Percentiles rank a stretch among this genome's conserved stretches.
phyloP scores from a whole-genome alignment of 2,888 invertebrate species.

The Ceramica pisi region DNA sequence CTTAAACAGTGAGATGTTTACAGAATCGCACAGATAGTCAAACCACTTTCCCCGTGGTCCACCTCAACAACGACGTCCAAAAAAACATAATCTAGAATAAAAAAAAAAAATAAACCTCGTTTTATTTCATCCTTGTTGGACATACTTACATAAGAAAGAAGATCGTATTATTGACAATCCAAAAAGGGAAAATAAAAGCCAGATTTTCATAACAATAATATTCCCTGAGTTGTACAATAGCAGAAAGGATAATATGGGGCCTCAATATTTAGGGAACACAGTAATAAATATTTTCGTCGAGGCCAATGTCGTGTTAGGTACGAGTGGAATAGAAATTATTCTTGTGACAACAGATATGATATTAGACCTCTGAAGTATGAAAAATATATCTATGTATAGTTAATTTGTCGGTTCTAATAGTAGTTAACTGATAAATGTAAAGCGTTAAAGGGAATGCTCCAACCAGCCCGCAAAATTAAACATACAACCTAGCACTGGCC shows the following conservation, averaged over 20 bases:
- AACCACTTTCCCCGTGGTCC: too few species aligned
- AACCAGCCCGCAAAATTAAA: too few species aligned
- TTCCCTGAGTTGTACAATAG: slow-evolving; percentile 11
- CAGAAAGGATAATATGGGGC: slow-evolving; percentile 22
- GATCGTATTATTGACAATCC: background rate
- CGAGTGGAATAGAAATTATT: slow-evolving; percentile 17
- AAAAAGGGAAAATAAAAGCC: slow-evolving; percentile 17
- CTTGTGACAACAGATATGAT: slow-evolving; percentile 15
- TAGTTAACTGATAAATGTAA: too few species aligned
- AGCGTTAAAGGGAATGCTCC: too few species aligned
- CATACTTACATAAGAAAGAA: background rate
- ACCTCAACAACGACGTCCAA: too few species aligned
- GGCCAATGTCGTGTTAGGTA: slow-evolving; percentile 13
- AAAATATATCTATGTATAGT: background rate
- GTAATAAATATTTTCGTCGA: slow-evolving; percentile 41
- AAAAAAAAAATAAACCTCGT: too few species aligned
- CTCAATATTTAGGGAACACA: slow-evolving; percentile 33
- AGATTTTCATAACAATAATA: slow-evolving; percentile 24
- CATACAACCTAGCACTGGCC: too few species aligned
- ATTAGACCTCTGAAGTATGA: slow-evolving; percentile 1
- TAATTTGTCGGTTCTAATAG: too few species aligned
- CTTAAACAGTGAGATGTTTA: too few species aligned
- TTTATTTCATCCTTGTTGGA: background rate
- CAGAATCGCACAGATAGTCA: too few species aligned
- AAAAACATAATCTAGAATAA: too few species aligned